Base-by-base conservation (phyloP, 2,888 invertebrate species). In the Caenorhabditis uteleia region DNA sequence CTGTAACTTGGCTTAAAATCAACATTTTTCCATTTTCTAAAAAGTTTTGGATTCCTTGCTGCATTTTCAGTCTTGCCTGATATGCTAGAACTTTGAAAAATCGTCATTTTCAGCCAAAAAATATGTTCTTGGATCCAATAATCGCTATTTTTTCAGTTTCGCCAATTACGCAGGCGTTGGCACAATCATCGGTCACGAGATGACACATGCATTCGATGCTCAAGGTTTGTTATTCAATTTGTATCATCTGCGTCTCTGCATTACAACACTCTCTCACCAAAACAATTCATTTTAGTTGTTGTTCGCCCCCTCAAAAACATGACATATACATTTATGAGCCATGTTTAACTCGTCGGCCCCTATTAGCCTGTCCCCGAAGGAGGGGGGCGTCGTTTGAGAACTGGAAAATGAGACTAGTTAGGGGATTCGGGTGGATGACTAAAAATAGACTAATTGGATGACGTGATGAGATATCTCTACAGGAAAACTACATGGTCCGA, bases 401-500 rank as follows among this genome's bases (percentile, higher is more conserved):
- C n/a, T n/a, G n/a, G n/a, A n/a, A n/a, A n/a, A n/a, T n/a, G n/a
- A n/a, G n/a, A n/a, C n/a, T n/a, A n/a, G n/a, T n/a, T n/a, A n/a
- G n/a, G n/a, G n/a, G n/a, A n/a, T n/a, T n/a, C n/a, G n/a, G n/a
- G n/a, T n/a, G n/a, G n/a, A n/a, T n/a, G n/a, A n/a, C n/a, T n/a
- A 34, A n/a, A n/a, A n/a, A 12, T 10, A 5, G 34, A 34, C 7
- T 5, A 8, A 29, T 29, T 29, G 6, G 6, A 29, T 29, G 29
- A 29, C 29, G 29, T 29, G 29, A 8, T 8, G 29, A 6, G 29
- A 29, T 8, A 12, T 7, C n/a, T n/a, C n/a, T n/a, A n/a, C 54
- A 70, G 70, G 70, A 3, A 68, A 68, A 44, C 64, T 67, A 6
- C 70, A 70, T 44, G 70, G 70, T 2, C 65, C 70, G 8, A 65